These are phyloP conservation scores for Agrotis exclamationis DNA, from an alignment of 2,888 invertebrate species.

Conservation along the genomic window DNA sequence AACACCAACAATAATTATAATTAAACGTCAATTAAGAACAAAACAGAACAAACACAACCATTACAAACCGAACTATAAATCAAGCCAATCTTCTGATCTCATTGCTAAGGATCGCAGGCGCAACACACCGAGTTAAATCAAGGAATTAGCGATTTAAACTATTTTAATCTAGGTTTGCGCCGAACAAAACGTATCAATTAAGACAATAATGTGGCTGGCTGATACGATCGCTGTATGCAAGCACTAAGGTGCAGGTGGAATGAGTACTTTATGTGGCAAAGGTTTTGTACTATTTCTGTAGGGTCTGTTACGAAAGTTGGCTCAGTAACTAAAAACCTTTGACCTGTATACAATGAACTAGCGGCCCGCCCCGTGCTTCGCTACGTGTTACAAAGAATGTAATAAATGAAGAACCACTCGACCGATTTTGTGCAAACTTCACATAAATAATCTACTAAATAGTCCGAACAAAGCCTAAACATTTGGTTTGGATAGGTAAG, in stretches of 20 bases:
- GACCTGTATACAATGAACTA: too few relatives aligned
- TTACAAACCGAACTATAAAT: conserved; percentile 63
- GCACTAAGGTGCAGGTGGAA: conserved; percentile 51
- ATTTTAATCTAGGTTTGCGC: conserved; percentile 62
- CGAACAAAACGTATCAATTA: conserved; percentile 84
- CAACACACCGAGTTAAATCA: conserved; percentile 55
- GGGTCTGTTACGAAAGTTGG: neutral
- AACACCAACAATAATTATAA: conserved; percentile 13
- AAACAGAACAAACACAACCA: conserved; percentile 24
- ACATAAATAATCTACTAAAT: too few relatives aligned
- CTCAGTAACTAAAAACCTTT: too few relatives aligned
- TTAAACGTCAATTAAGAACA: conserved; percentile 40
- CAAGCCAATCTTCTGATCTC: conserved; percentile 60
- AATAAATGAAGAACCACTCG: too few relatives aligned
- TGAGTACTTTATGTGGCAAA: conserved; percentile 38
- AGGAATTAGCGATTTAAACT: conserved; percentile 70
- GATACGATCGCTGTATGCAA: conserved; percentile 59
- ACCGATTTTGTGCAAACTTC: too few relatives aligned
- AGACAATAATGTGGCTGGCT: conserved; percentile 78
- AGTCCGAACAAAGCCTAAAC: too few relatives aligned
- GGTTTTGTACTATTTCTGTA: conserved; percentile 6
- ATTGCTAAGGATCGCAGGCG: conserved; percentile 49
- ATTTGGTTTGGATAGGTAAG: too few relatives aligned
- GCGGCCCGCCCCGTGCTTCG: too few relatives aligned
- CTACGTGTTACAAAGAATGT: too few relatives aligned